Base-by-base conservation (phyloP, 2,113 vertebrate genomes). In the Nibea coibor region DNA sequence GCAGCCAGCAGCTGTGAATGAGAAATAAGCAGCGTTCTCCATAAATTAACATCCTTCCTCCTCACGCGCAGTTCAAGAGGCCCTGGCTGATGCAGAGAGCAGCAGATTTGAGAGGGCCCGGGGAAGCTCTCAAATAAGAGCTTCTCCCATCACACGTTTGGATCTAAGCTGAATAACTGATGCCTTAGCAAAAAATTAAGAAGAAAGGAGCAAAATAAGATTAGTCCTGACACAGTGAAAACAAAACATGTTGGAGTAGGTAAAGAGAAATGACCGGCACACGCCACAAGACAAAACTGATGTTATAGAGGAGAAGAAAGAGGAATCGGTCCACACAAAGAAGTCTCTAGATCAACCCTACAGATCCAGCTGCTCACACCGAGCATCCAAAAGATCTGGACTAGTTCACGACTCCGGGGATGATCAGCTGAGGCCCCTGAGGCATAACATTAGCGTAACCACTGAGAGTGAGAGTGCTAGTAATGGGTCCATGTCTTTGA, bases 21-120 rank as follows among this genome's bases (percentile, higher is more conserved):
- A 86, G 73, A 73, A 89, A 89, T 75, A 73, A 84, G 87, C 63
- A 51, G 16, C 61, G 20, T 76, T 89, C 83, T 80, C 76, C 70
- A 84, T 90, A 82, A 93, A 94, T 93, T 87, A 90, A 56, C 89
- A 87, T 89, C 72, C 80, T 22, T 78, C 79, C 50, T 68, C 28
- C 74, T 71, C 64, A 69, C 70, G 24, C 62, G 24, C 62, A 68
- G 69, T 71, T 85, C 69, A 81, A 85, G 63, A 45, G 54, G 20
- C 72, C 59, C 19, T 1, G 9, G 77, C 80, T 89, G 79, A 85
- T 67, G 81, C 80, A 83, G 69, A 82, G 62, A 75, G 51, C 56
- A 65, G 69, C 53, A 51, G 75, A 51, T 26, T 26, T 26, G 24
- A 26, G 70, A 50, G 48, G 70, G 63, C 50, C 59, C 35, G 63